Evolutionary conservation across 23 tunicate genomes (phyloP).

Genomic region (Ciona savignyi): DNA sequence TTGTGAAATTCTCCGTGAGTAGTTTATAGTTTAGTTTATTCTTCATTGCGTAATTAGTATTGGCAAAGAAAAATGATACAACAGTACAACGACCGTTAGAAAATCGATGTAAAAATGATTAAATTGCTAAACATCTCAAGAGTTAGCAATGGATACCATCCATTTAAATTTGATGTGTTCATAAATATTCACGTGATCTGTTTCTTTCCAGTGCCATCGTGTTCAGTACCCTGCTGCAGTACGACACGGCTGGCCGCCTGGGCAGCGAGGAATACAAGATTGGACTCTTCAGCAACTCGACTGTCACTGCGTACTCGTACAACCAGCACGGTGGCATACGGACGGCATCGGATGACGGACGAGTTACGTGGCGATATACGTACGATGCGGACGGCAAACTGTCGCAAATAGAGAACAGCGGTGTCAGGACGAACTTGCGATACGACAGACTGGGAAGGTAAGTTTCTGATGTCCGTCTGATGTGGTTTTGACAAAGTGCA

Average conservation of each 20-base stretch:
- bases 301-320: constrained; percentile 28
- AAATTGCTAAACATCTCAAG: too few relatives aligned
- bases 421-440: constrained; percentile 17
- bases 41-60: too few relatives aligned
- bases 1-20: too few relatives aligned
- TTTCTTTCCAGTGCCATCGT: constrained; percentile 18
- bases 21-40: too few relatives aligned
- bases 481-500: too few relatives aligned
- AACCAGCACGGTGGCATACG: constrained; percentile 20
- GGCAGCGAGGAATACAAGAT: constrained; percentile 6
- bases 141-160: too few relatives aligned
- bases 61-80: too few relatives aligned
- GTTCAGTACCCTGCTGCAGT: constrained; percentile 26
- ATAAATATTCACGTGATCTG: neutral
- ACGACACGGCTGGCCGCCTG: constrained; percentile 52
- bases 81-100: too few relatives aligned
- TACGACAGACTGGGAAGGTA: constrained; percentile 50
- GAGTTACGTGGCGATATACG: constrained; percentile 19
- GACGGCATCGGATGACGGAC: constrained; percentile 11
- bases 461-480: neutral
- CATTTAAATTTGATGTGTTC: neutral
- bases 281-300: constrained; percentile 34
- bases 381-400: constrained; percentile 53
- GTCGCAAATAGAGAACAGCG: constrained; percentile 6
- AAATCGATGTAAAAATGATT: too few relatives aligned